Evolutionary conservation across 2,797 vertebrate genomes (phyloP).

Genomic region (Phalanger gymnotis): DNA sequence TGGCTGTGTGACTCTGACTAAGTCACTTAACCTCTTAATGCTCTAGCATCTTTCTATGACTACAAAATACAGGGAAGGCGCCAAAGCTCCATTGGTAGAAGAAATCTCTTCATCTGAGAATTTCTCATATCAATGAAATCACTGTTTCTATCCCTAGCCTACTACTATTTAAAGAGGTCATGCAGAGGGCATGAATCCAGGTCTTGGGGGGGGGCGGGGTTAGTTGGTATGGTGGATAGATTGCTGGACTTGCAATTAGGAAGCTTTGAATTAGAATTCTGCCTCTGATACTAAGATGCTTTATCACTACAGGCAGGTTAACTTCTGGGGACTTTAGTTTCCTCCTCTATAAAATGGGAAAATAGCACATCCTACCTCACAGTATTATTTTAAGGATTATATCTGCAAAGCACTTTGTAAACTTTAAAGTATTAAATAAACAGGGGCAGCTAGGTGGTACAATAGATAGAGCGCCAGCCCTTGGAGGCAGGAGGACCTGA

Average conservation of each 20-base stretch:
- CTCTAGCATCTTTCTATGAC: neutral
- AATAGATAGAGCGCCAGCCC: neutral
- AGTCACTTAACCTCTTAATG: neutral
- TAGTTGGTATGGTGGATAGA: neutral
- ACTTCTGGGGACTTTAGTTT: neutral
- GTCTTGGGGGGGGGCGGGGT: neutral
- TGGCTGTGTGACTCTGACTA: neutral
- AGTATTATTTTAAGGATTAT: neutral
- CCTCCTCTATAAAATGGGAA: neutral
- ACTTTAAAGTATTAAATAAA: neutral
- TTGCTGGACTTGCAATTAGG: neutral
- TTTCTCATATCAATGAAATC: neutral
- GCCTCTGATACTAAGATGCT: neutral
- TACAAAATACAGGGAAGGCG: neutral
- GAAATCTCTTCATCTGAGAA: neutral
- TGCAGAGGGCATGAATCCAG: neutral
- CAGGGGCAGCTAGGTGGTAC: neutral
- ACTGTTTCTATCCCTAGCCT: neutral
- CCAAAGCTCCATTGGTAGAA: neutral
- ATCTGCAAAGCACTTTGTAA: neutral
- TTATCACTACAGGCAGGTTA: neutral
- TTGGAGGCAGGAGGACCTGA: neutral
- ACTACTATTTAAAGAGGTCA: neutral
- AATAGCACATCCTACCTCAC: neutral
- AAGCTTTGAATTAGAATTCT: neutral